Base-by-base conservation (phyloP, 2,113 vertebrate species). In the Cichladusa arquata region DNA sequence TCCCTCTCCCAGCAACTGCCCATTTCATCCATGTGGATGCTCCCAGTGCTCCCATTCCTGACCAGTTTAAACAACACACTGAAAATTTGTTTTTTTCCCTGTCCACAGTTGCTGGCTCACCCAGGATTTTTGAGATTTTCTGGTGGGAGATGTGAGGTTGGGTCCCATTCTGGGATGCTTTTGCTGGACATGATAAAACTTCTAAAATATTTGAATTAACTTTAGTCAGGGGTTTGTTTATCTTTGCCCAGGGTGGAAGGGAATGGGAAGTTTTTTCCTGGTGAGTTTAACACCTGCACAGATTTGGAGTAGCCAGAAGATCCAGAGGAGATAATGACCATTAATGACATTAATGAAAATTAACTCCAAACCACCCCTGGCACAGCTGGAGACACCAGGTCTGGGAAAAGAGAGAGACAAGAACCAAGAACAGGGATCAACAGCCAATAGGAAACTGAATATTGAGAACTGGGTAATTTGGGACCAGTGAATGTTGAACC, bases 21-120 rank as follows among this genome's bases (percentile, higher is more conserved):
- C 3, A 0, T 48, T 92, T 16, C 28, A 14, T n/a, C 33, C 5
- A 0, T 6, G 34, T 28, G 51, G 56, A 8, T 19, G 34, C 11
- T 74, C 62, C 54, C 54, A 11, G 34, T 2, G 29, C 17, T 56
- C 47, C 23, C 33, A 15, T 44, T 48, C 24, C 57, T 7, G 13
- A 14, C 2, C 17, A 5, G 8, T 44, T 66, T 34, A 18, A 67
- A 31, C 20, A 24, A 6, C 13, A 3, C 15, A n/a, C 12, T 18
- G 26, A 5, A 34, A 51, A 44, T 0, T 2, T 8, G 11, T 2
- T 9, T 73, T 14, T 19, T 14, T 18, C 50, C 33, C 24, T 33
- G 8, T 15, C 26, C 26, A 5, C 6, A 1, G 19, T 29, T 5
- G 5, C 18, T 10, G 14, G 16, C 28, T 53, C 44, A 33, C 19